Conservation (phyloP, 2,113 vertebrate genomes). For the Neofelis nebulosa region DNA sequence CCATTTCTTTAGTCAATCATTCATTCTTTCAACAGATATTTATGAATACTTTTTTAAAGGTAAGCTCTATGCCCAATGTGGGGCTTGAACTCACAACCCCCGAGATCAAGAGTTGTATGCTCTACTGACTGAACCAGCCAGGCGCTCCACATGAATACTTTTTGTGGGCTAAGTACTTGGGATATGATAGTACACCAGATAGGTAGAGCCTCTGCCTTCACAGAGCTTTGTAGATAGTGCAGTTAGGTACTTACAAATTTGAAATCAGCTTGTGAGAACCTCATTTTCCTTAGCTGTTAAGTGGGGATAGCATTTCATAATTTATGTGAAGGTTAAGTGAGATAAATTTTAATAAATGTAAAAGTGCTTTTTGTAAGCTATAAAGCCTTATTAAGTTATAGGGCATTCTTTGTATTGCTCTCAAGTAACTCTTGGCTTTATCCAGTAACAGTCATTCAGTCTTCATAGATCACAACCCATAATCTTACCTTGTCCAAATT, state of each 20-base stretch:
- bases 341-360: conserved; percentile 22
- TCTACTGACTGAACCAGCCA: background rate
- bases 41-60: background rate
- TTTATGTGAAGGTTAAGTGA: conserved; percentile 12
- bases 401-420: background rate
- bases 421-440: background rate
- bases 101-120: background rate
- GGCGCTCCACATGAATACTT: background rate
- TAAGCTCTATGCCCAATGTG: background rate
- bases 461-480: background rate
- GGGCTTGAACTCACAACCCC: background rate
- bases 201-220: background rate
- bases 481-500: conserved; percentile 29
- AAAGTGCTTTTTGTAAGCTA: conserved; percentile 26
- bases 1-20: conserved; percentile 5
- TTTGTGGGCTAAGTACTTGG: background rate
- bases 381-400: background rate
- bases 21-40: background rate
- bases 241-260: conserved; percentile 12
- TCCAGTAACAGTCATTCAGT: background rate
- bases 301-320: conserved; percentile 23
- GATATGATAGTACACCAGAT: background rate
- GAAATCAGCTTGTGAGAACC: background rate
- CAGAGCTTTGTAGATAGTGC: background rate
- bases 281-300: background rate